Base-by-base conservation (phyloP, 1,140 invertebrate species). In the Oncopeltus fasciatus region DNA sequence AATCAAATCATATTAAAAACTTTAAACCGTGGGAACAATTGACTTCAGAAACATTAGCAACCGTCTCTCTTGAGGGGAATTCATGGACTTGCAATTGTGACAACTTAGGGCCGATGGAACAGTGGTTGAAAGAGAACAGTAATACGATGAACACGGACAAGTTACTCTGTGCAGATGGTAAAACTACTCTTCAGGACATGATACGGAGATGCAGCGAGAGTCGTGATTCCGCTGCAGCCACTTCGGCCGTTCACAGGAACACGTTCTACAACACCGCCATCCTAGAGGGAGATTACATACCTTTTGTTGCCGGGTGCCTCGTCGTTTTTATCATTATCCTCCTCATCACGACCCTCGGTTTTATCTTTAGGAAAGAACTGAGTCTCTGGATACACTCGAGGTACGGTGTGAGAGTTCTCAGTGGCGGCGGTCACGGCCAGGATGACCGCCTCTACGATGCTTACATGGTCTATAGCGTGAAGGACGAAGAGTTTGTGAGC, bases 381-480 rank as follows among this genome's bases (percentile, higher is more conserved):
- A 77, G 83, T 53, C 77, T 87, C 11, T 87, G 85, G 85, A 79
- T 83, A 0, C 83, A 87, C 68, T 82, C 84, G 1, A 78, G 80
- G 62, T 88, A 86, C 68, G 85, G 85, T 1, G 75, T 89, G 0
- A 77, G 87, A 29, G 75, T 90, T 38, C 86, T 86, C 62, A 77
- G 81, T 75, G 77, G 79, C 74, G 67, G 77, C 4, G 75, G 76
- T 58, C 75, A 75, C 26, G 74, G 75, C 44, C 79, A 83, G 60
- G 76, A 79, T 53, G 86, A 87, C 70, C 81, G 86, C 61, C 76
- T 89, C 31, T 91, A 88, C 72, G 90, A 93, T 70, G 90, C 88
- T 47, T 93, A 91, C 73, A 78, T 93, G 70, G 84, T 90, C 63
- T 92, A 92, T 76, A 88, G 87, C 74, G 83, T 86, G 67, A 84